A percentile compares a stretch with the other conserved stretches of the same genome.
Conservation (phyloP, 2,888 invertebrate species). For the Drosophila pullipes region DNA sequence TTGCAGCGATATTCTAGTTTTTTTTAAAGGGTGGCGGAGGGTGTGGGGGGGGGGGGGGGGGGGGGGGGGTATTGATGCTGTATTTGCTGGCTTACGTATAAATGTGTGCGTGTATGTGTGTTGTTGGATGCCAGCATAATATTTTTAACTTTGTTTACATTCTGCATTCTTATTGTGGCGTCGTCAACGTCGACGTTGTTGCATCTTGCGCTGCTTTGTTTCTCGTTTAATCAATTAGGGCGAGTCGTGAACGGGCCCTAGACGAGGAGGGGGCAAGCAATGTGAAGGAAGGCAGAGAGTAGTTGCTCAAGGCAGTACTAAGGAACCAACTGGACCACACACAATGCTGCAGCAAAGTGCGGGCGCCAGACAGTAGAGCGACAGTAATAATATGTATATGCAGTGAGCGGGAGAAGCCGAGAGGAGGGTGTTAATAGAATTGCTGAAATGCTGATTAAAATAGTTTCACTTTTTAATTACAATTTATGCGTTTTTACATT, state of each 20-base stretch:
- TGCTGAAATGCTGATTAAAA: conserved; percentile 79
- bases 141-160: conserved; percentile 81
- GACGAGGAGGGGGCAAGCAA: neutral
- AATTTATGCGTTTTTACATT: conserved; percentile 59
- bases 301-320: conserved; percentile 20
- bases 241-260: conserved; percentile 41
- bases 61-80: conserved; percentile 14
- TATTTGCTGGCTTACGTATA: neutral
- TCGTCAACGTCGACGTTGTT: conserved; percentile 48
- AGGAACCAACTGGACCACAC: conserved; percentile 61
- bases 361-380: conserved; percentile 47
- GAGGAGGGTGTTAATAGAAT: conserved; percentile 64
- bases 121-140: conserved; percentile 58
- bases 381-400: neutral
- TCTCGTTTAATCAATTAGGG: conserved; percentile 75
- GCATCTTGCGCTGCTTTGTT: conserved; percentile 64
- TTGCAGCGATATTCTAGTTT: conserved; percentile 43
- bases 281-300: neutral
- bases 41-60: too few relatives aligned
- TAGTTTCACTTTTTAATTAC: conserved; percentile 81
- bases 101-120: conserved; percentile 12
- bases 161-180: conserved; percentile 80
- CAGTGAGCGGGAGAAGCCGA: neutral
- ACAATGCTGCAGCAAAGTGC: conserved; percentile 54
- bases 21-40: too few relatives aligned